Percentiles rank a stretch among this genome's conserved stretches.
Conservation (phyloP, 1,140 invertebrate species). For the Samia ricini region DNA sequence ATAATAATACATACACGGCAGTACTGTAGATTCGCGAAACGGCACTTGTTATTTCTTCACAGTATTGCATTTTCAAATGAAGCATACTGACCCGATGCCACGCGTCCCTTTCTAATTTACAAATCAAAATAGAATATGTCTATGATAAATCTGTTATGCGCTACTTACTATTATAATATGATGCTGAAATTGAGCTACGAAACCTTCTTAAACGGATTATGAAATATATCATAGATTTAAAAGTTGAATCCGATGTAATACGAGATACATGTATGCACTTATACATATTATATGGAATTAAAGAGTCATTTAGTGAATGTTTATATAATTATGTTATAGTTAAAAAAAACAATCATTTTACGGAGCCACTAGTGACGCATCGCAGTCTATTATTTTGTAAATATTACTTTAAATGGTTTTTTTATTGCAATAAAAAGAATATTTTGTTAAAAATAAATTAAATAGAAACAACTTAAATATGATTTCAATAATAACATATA, state of each 20-base stretch:
- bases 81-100: not conserved
- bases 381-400: not conserved
- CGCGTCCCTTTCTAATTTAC: constrained; percentile 10
- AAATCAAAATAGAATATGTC: constrained; percentile 5
- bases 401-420: too few species aligned
- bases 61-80: constrained; percentile 1
- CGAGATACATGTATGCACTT: not conserved
- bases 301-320: not conserved
- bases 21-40: constrained; percentile 1
- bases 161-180: not conserved
- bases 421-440: too few species aligned
- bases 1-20: not conserved
- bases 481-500: too few species aligned
- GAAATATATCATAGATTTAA: not conserved
- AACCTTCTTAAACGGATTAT: not conserved
- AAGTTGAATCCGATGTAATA: not conserved
- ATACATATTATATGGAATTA: too few species aligned
- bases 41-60: constrained; percentile 6
- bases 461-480: too few species aligned
- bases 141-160: not conserved
- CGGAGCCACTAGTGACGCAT: not conserved
- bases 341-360: not conserved
- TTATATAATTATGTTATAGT: not conserved
- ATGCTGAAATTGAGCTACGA: not conserved
- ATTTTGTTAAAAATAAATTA: too few species aligned